phyloP scores from a whole-genome alignment of 2,888 invertebrate species.

The Trypoxylon attenuatum region DNA sequence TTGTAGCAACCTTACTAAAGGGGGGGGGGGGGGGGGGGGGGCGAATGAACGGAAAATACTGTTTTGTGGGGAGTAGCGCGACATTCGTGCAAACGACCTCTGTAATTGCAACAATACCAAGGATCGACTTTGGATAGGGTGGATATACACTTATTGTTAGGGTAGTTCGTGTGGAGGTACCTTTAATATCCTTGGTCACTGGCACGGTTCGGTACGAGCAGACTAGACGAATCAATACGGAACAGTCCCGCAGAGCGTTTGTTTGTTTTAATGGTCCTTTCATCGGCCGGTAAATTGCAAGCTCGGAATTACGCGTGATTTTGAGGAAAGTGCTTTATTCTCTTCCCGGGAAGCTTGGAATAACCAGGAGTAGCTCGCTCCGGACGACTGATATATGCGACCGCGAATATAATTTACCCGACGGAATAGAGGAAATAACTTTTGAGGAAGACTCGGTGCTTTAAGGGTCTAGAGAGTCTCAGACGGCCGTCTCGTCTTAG shows the following conservation, averaged over 20 bases:
- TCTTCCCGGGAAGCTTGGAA: too few species aligned
- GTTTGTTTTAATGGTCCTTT: conserved; percentile 28
- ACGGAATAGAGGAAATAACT: neutral
- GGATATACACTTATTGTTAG: too few species aligned
- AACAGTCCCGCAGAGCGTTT: conserved; percentile 34
- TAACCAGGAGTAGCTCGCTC: too few species aligned
- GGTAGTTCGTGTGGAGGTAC: conserved; percentile 23
- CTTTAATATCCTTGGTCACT: conserved; percentile 32
- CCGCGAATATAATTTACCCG: neutral
- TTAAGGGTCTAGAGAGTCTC: neutral
- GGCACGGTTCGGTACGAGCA: conserved; percentile 56
- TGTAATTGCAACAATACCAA: too few species aligned
- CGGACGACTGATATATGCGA: neutral
- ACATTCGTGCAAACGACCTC: too few species aligned
- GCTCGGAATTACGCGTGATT: too few species aligned
- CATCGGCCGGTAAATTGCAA: neutral
- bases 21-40: too few species aligned
- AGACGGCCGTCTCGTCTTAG: too few species aligned
- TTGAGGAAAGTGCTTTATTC: too few species aligned
- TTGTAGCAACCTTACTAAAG: neutral
- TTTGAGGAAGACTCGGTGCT: neutral
- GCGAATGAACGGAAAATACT: too few species aligned
- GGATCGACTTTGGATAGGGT: too few species aligned
- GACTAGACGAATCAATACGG: conserved; percentile 55
- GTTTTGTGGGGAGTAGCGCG: too few species aligned